Conservation (phyloP, 2,113 vertebrate genomes). For the Lathamus discolor region DNA sequence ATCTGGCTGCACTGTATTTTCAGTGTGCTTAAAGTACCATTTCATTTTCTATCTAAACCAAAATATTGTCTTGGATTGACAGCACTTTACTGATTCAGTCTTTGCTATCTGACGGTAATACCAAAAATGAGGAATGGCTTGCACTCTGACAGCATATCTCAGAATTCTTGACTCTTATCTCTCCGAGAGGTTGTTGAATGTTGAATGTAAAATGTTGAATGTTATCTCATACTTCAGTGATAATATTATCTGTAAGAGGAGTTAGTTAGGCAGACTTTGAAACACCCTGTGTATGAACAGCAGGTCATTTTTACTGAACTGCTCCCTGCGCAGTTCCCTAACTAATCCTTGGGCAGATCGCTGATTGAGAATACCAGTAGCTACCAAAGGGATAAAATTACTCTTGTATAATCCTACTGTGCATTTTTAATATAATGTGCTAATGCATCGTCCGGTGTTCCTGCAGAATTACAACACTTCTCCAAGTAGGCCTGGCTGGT, state of each 20-base stretch:
- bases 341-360: not conserved
- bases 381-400: constrained; percentile 53
- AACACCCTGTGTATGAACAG: not conserved
- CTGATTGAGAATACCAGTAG: constrained; percentile 18
- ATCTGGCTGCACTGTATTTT: not conserved
- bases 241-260: not conserved
- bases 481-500: not conserved
- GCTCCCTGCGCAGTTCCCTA: not conserved
- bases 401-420: not conserved
- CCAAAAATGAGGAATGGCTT: constrained; percentile 1
- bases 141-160: not conserved
- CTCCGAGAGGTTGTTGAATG: not conserved
- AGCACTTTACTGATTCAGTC: constrained; percentile 23
- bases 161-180: not conserved
- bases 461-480: constrained; percentile 21
- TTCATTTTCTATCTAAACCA: constrained; percentile 20
- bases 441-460: not conserved
- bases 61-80: not conserved
- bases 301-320: constrained; percentile 40
- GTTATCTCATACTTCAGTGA: not conserved
- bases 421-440: constrained; percentile 50
- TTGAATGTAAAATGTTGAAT: not conserved
- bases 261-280: not conserved
- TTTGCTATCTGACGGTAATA: not conserved
- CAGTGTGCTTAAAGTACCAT: not conserved